A percentile compares a stretch with the other conserved stretches of the same genome.
Conservation (phyloP, 2,888 invertebrate species). For the Stictocephala bisonia region DNA sequence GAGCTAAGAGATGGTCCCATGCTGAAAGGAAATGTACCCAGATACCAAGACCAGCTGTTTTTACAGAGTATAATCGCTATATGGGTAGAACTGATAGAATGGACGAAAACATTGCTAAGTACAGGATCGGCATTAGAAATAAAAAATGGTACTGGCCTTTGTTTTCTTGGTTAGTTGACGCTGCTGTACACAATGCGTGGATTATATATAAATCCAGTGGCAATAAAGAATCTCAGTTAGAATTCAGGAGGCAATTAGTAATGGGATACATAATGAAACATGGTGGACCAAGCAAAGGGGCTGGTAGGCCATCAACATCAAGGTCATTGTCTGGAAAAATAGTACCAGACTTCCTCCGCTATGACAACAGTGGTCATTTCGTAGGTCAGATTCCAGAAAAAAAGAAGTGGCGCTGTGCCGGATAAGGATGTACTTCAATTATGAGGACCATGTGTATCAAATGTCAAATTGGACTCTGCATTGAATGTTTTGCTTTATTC, state of each 20-base stretch:
- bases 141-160: conserved; percentile 55
- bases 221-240: neutral
- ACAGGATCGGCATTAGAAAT: conserved; percentile 55
- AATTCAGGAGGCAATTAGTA: conserved; percentile 10
- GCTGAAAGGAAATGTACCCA: conserved; percentile 52
- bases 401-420: too few species aligned
- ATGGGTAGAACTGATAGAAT: conserved; percentile 57
- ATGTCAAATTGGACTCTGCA: conserved; percentile 6
- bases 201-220: neutral
- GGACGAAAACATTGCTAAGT: conserved; percentile 56
- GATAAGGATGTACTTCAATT: neutral
- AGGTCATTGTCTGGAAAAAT: neutral
- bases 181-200: conserved; percentile 11
- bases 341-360: neutral
- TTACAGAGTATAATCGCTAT: conserved; percentile 55
- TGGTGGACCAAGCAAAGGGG: neutral
- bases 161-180: conserved; percentile 28
- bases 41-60: conserved; percentile 52
- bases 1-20: conserved; percentile 52
- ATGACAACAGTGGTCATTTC: neutral
- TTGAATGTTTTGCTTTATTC: neutral
- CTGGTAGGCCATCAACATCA: neutral
- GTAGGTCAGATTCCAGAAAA: neutral
- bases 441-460: conserved; percentile 6
- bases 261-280: conserved; percentile 4